Evolutionary conservation across 2,888 invertebrate genomes (phyloP).

Genomic region (Drosophila tanythrix): DNA sequence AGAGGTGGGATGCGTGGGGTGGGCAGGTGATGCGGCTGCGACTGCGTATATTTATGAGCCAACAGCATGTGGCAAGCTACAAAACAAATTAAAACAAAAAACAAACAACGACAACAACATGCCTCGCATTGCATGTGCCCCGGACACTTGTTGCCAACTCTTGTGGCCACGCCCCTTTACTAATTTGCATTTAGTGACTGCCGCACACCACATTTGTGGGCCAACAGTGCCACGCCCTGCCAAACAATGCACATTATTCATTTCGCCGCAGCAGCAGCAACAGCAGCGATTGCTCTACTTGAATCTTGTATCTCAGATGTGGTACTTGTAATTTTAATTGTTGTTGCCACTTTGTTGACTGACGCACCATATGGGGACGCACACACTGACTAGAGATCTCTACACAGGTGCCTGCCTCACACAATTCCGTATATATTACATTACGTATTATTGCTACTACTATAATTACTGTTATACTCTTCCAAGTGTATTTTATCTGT

Average conservation of each 20-base stretch:
- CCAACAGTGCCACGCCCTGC: slow-evolving; percentile 51
- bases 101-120: slow-evolving; percentile 7
- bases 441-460: background rate
- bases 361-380: slow-evolving; percentile 49
- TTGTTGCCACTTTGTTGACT: slow-evolving; percentile 54
- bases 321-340: slow-evolving; percentile 64
- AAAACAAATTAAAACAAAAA: slow-evolving; percentile 8
- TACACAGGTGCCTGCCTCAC: slow-evolving; percentile 2
- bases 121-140: slow-evolving; percentile 18
- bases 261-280: slow-evolving; percentile 23
- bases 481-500: background rate
- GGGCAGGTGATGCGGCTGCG: slow-evolving; percentile 27
- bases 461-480: background rate
- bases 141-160: slow-evolving; percentile 52
- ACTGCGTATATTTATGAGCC: slow-evolving; percentile 65
- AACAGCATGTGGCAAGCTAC: slow-evolving; percentile 71
- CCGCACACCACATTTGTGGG: slow-evolving; percentile 47
- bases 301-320: slow-evolving; percentile 13
- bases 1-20: background rate
- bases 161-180: slow-evolving; percentile 36
- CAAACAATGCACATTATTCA: slow-evolving; percentile 73
- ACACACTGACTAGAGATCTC: slow-evolving; percentile 9
- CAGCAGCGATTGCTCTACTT: slow-evolving; percentile 24
- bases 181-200: slow-evolving; percentile 75
- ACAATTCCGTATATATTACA: background rate